Evolutionary conservation across 2,113 vertebrate genomes (phyloP).

Genomic region (Paedocypris sp.): DNA sequence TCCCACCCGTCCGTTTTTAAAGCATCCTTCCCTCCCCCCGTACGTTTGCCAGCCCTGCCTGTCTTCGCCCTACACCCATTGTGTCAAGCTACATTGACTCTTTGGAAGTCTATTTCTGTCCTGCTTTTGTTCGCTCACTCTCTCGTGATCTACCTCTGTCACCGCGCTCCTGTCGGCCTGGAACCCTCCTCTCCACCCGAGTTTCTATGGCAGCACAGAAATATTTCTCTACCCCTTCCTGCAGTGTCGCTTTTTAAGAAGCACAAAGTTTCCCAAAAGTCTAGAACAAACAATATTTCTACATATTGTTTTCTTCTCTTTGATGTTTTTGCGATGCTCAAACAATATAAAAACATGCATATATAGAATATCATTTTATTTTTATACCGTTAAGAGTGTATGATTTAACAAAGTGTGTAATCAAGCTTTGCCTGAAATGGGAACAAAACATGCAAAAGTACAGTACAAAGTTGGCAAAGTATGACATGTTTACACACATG

Average conservation of each 20-base stretch:
- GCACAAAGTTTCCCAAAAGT: constrained; percentile 18
- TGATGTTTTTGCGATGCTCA: no score
- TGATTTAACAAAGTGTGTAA: no score
- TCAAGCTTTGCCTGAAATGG: no score
- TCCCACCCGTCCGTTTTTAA: constrained; percentile 11
- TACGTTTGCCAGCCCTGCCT: constrained; percentile 18
- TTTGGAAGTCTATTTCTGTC: constrained; percentile 34
- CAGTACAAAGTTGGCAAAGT: no score
- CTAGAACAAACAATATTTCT: no score
- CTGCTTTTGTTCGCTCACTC: constrained; percentile 25
- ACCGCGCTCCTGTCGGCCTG: constrained; percentile 36
- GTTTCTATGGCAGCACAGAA: constrained; percentile 6
- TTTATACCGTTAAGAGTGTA: no score
- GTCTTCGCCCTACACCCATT: constrained; percentile 30
- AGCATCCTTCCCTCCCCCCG: constrained; percentile 26
- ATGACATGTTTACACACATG: no score
- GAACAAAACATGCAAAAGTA: no score
- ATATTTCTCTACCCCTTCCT: constrained; percentile 17
- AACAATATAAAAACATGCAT: no score
- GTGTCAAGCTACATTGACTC: constrained; percentile 32
- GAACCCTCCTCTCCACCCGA: constrained; percentile 22
- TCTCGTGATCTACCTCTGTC: constrained; percentile 41
- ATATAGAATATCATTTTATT: no score
- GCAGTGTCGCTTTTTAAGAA: constrained; percentile 23
- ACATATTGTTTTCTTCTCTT: no score